Percentiles rank a stretch among this genome's conserved stretches.
phyloP scores from a whole-genome alignment of 2,888 invertebrate genomes.

The Eristalis arbustorum region DNA sequence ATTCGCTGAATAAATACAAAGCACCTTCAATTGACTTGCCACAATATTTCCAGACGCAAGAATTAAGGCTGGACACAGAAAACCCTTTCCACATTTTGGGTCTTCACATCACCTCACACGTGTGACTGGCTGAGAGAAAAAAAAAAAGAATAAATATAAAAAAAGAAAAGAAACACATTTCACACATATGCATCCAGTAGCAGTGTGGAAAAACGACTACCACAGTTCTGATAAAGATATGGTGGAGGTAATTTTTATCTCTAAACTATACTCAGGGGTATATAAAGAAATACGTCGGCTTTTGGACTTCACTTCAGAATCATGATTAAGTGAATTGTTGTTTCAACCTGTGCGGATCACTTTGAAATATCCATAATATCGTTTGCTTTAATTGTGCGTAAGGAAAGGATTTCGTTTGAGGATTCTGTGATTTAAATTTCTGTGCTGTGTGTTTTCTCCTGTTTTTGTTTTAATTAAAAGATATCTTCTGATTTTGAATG shows the following conservation, averaged over 20 bases:
- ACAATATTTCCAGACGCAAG: neutral
- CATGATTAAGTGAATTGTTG: constrained; percentile 32
- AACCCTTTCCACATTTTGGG: neutral
- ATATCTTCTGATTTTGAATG: neutral
- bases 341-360: neutral
- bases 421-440: neutral
- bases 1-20: neutral
- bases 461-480: neutral
- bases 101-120: neutral
- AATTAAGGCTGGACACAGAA: neutral
- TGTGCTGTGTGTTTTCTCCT: neutral
- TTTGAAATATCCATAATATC: neutral
- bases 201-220: constrained; percentile 15
- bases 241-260: constrained; percentile 43
- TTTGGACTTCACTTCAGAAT: constrained; percentile 46
- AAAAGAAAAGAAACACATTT: neutral
- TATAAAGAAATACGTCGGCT: constrained; percentile 57
- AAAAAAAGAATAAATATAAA: neutral
- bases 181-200: constrained; percentile 21
- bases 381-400: neutral
- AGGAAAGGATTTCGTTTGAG: neutral
- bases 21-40: neutral
- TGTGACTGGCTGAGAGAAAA: neutral
- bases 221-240: constrained; percentile 38
- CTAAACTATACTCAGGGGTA: constrained; percentile 47